Conservation (phyloP, 1,140 invertebrate genomes). For the Arctopsyche grandis region DNA sequence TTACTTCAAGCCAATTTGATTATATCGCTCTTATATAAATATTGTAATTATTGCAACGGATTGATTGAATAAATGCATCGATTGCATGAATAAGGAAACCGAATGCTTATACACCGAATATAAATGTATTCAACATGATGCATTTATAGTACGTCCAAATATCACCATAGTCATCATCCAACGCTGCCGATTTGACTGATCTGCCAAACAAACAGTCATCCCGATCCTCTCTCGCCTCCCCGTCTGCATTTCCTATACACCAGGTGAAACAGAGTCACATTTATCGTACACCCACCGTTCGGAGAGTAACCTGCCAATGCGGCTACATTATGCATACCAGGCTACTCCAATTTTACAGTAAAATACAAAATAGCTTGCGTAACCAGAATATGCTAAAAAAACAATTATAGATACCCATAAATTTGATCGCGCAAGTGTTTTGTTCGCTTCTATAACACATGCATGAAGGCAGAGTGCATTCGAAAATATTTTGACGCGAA, state of each 20-base stretch:
- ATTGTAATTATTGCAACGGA: no score
- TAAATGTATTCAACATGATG: background rate
- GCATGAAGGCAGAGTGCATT: background rate
- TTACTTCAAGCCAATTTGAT: no score
- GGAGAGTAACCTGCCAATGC: background rate
- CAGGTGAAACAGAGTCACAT: background rate
- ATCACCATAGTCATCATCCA: background rate
- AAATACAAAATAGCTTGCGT: constrained; percentile 31
- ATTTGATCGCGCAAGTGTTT: background rate
- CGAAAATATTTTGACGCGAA: constrained; percentile 8
- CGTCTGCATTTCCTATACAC: background rate
- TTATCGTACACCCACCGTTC: background rate
- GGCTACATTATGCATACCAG: background rate
- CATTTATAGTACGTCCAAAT: background rate
- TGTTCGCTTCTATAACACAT: background rate
- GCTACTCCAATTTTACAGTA: constrained; percentile 23
- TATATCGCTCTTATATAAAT: no score
- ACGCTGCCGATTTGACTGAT: background rate
- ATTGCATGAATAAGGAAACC: no score
- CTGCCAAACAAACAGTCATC: background rate
- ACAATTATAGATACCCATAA: background rate
- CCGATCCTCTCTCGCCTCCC: background rate
- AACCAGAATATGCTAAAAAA: background rate
- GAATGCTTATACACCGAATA: no score
- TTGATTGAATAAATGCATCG: no score